Evolutionary conservation across 2,113 vertebrate genomes (phyloP).

Genomic region (Sturnus vulgaris): DNA sequence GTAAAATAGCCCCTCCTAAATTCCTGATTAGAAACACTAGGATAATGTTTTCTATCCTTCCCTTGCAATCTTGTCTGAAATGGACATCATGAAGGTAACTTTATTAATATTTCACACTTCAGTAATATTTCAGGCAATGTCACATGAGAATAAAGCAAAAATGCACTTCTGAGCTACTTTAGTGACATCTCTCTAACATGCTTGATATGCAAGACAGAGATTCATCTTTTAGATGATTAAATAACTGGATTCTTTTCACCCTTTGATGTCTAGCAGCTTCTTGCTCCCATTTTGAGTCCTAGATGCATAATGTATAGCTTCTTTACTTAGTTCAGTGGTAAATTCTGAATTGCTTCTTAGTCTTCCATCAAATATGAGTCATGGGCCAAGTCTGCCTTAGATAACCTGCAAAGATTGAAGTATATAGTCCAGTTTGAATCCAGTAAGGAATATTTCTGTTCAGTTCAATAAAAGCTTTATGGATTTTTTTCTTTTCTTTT

Average conservation of each 20-base stretch:
- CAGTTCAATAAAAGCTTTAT: neutral
- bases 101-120: neutral
- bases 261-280: neutral
- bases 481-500: fast-evolving
- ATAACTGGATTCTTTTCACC: neutral
- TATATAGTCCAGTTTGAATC: neutral
- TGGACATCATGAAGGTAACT: neutral
- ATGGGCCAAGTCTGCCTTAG: neutral
- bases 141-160: conserved; percentile 7
- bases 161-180: neutral
- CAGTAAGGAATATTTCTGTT: neutral
- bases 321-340: neutral
- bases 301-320: neutral
- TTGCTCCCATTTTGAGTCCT: neutral
- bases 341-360: conserved; percentile 3
- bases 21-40: neutral
- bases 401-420: neutral
- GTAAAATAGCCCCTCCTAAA: neutral
- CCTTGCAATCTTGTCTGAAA: neutral
- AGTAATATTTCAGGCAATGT: conserved; percentile 18
- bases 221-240: neutral
- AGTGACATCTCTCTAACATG: neutral
- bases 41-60: neutral
- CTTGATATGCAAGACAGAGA: neutral
- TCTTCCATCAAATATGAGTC: conserved; percentile 2